Evolutionary conservation across 2,113 vertebrate species (phyloP), one percentile per base, ranked within the genome.

Genomic region (Petaurus breviceps): DNA sequence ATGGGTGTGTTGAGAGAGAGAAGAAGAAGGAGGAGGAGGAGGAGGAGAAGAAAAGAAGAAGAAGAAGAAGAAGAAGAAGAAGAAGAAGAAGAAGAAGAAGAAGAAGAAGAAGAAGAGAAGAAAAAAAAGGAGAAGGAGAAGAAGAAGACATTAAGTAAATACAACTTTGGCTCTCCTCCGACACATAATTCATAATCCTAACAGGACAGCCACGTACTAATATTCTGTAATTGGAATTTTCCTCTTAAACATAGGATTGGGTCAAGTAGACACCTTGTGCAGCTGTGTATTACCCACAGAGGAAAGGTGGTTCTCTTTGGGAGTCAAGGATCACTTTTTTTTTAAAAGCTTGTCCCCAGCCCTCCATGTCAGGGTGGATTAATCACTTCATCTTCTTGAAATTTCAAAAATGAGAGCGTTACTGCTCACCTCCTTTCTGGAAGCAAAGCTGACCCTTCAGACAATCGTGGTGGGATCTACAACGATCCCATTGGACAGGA

Each of bases 361-460:
- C 90, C 49, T 22, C 11, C 1, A 31, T 77, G 92, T 89, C 49
- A 89, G 90, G 37, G 89, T 93, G 89, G 57, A 84, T 91, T 55
- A 49, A 50, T 77, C 93, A 84, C 51, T 95, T 90, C 10, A 77
- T 92, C 53, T 93, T 92, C 53, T 93, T 93, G 97, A 89, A 89
- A 46, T 9, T 94, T 68, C 50, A 55, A 61, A 94, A 84, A 93
- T 90, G 53, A 61, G 89, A 93, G 52, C 91, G 43, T 96, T 95
- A 89, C n/a, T 90, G 91, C 89, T 49, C 84, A 43, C 61, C 51
- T 93, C 91, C 47, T 89, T 94, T 91, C 92, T 91, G 91, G 91
- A 54, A 52, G 9, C 57, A 89, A 90, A 94, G 49, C 0, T 93
- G 91, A 37, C 24, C 90, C 2, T 91, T 96, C 7, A 7, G 11